phyloP scores from a whole-genome alignment of 2,888 invertebrate genomes.

The Toxonevra muliebris region DNA sequence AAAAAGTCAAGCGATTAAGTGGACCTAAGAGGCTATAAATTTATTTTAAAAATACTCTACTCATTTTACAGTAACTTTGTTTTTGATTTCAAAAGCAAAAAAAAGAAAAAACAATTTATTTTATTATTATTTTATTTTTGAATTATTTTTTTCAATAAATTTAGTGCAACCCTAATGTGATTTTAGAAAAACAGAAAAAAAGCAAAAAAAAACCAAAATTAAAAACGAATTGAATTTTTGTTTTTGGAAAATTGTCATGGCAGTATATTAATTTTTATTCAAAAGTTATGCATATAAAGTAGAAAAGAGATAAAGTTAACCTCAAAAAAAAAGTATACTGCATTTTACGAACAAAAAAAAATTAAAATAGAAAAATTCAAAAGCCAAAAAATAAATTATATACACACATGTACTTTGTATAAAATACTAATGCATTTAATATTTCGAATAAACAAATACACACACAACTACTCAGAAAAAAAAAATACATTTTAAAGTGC shows the following conservation, averaged over 20 bases:
- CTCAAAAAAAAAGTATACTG: conserved; percentile 23
- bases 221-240: background rate
- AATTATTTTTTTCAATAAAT: background rate
- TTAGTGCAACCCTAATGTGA: conserved; percentile 14
- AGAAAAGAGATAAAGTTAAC: background rate
- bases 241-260: background rate
- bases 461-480: conserved; percentile 4
- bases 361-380: conserved; percentile 10
- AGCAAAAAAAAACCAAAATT: conserved; percentile 12
- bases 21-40: background rate
- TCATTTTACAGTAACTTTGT: too few relatives aligned
- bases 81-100: background rate
- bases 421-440: background rate
- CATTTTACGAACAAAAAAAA: conserved; percentile 12
- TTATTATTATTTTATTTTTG: background rate
- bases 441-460: background rate
- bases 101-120: background rate
- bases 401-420: background rate
- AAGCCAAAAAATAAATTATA: background rate
- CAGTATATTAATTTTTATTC: background rate
- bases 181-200: conserved; percentile 8
- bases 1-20: background rate
- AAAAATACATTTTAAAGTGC: conserved; percentile 32
- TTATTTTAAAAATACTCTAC: background rate
- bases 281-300: conserved; percentile 3